Evolutionary conservation across 1,140 invertebrate species (phyloP).

Genomic region (Caenorhabditis inopinata): DNA sequence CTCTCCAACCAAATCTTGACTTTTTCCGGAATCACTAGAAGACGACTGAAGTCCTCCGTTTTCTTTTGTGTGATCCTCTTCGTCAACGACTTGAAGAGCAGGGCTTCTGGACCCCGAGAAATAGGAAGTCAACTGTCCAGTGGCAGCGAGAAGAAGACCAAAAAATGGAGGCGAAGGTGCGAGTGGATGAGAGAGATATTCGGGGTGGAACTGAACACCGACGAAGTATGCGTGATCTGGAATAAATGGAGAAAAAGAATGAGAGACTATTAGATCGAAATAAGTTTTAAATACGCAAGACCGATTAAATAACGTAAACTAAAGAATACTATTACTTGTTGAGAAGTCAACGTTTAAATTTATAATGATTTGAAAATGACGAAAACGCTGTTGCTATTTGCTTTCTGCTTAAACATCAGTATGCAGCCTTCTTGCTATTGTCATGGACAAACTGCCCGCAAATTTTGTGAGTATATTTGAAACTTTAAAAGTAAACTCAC

Average conservation of each 20-base stretch:
- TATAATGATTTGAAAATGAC: too few relatives aligned
- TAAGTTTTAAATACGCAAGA: too few relatives aligned
- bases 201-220: conserved; percentile 94
- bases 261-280: too few relatives aligned
- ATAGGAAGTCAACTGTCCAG: conserved; percentile 68
- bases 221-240: conserved; percentile 85
- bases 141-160: conserved; percentile 84
- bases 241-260: conserved; percentile 37
- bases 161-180: conserved; percentile 91
- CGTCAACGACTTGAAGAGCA: neutral
- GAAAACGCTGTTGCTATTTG: too few relatives aligned
- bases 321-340: too few relatives aligned
- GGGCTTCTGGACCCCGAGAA: conserved; percentile 21
- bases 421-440: too few relatives aligned
- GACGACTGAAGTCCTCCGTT: neutral
- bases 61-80: neutral
- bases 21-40: neutral
- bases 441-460: too few relatives aligned
- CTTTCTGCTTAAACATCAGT: too few relatives aligned
- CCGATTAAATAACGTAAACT: too few relatives aligned
- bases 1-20: neutral
- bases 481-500: conserved; percentile 51
- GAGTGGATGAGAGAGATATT: conserved; percentile 89
- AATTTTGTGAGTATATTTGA: too few relatives aligned
- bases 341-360: too few relatives aligned